Conservation (phyloP, 2,797 vertebrate genomes). For the Stomatorhinus walkeri region DNA sequence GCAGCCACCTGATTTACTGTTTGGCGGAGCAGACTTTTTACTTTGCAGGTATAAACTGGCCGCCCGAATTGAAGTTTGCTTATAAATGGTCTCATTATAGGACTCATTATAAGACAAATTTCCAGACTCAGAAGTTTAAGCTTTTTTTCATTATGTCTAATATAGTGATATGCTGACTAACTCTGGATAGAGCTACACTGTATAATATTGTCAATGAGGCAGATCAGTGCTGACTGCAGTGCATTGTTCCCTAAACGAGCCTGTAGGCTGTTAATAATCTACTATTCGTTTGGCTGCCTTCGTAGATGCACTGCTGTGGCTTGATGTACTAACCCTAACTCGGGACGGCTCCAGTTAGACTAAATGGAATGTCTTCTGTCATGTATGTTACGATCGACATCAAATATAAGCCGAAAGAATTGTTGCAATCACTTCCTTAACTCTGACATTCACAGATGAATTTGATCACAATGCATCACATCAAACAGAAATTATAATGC, state of each 20-base stretch:
- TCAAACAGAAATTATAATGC: neutral
- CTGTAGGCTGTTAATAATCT: slow-evolving; percentile 16
- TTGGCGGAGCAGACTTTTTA: neutral
- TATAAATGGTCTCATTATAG: neutral
- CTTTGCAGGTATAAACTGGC: neutral
- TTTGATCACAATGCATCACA: neutral
- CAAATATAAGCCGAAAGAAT: neutral
- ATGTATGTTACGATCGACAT: neutral
- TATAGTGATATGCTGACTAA: neutral
- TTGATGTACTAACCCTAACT: neutral
- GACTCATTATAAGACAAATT: neutral
- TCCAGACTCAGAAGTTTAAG: neutral
- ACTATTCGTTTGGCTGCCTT: slow-evolving; percentile 3
- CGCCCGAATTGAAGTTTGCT: neutral
- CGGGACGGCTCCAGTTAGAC: neutral
- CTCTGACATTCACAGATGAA: neutral
- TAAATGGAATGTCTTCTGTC: neutral
- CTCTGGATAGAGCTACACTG: neutral
- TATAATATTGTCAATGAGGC: neutral
- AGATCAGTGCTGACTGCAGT: neutral
- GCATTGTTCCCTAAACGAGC: neutral
- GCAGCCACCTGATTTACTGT: neutral
- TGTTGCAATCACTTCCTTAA: neutral
- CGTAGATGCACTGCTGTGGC: neutral
- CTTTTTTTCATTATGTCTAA: neutral